Percentiles rank a stretch among this genome's conserved stretches.
Conservation (phyloP, 2,888 invertebrate genomes). For the Ischnura elegans region DNA sequence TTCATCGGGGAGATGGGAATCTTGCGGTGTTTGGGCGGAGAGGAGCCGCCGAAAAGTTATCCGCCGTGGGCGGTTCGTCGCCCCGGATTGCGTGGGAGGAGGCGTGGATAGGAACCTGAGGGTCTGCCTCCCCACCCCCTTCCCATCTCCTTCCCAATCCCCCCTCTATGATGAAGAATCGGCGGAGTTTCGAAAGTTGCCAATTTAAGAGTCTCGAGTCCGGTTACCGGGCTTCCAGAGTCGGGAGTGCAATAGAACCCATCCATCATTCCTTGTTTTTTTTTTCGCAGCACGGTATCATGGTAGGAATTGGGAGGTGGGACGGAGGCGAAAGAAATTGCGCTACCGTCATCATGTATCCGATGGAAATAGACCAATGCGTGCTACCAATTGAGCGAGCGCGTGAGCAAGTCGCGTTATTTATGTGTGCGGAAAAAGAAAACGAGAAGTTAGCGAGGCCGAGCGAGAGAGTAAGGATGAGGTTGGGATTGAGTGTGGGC, state of each 20-base stretch:
- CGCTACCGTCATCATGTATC: conserved; percentile 58
- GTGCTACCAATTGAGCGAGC: background rate
- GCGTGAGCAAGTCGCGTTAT: conserved; percentile 45
- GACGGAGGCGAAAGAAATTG: conserved; percentile 35
- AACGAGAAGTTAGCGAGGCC: background rate
- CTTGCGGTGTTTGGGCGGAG: background rate
- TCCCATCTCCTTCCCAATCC: no score
- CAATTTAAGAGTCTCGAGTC: conserved; percentile 61
- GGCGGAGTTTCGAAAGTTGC: conserved; percentile 64
- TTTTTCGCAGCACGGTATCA: background rate
- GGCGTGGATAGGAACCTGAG: conserved; percentile 45
- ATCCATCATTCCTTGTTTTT: conserved; percentile 44
- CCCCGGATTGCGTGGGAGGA: background rate
- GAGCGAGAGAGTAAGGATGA: background rate
- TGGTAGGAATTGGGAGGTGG: background rate
- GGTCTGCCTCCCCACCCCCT: background rate
- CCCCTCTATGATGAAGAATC: conserved; percentile 46
- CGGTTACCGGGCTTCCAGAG: conserved; percentile 58
- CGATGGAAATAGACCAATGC: conserved; percentile 54
- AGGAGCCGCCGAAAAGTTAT: background rate
- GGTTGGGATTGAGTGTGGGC: background rate
- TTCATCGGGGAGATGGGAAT: background rate
- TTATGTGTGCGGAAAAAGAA: conserved; percentile 28
- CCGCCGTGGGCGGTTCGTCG: conserved; percentile 1
- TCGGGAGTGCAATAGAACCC: conserved; percentile 60